Evolutionary conservation across 1,140 invertebrate genomes (phyloP).

Genomic region (Drosophila paulistorum): DNA sequence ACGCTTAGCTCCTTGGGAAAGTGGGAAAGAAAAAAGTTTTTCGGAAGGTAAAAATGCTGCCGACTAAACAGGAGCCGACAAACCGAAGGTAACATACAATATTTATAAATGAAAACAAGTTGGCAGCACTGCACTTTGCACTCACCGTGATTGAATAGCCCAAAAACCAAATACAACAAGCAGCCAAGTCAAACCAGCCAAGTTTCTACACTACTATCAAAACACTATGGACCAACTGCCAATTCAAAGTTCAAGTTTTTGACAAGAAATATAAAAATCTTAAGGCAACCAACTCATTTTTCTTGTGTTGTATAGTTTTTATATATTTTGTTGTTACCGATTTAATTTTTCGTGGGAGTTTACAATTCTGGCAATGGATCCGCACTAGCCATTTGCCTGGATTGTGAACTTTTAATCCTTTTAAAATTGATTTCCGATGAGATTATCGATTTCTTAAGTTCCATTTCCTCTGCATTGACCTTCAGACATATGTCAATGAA

Average conservation of each 20-base stretch:
- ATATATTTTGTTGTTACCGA: constrained; percentile 25
- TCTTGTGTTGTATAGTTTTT: constrained; percentile 15
- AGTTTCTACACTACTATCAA: neutral
- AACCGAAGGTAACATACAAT: constrained; percentile 45
- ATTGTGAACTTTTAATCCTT: neutral
- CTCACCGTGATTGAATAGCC: constrained; percentile 69
- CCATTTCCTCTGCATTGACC: constrained; percentile 60
- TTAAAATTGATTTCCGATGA: neutral
- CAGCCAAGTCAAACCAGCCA: constrained; percentile 7
- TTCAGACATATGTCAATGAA: constrained; percentile 64
- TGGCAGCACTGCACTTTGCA: constrained; percentile 30
- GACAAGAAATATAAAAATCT: neutral
- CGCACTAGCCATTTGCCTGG: neutral
- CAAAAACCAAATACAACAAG: constrained; percentile 3
- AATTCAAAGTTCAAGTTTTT: neutral
- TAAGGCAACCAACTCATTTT: neutral
- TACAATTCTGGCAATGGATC: neutral
- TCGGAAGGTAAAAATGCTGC: constrained; percentile 38
- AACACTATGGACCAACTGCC: constrained; percentile 10
- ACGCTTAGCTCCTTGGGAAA: constrained; percentile 39
- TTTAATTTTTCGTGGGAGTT: neutral
- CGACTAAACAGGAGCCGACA: constrained; percentile 19
- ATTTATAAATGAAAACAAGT: constrained; percentile 59
- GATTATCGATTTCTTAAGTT: constrained; percentile 32
- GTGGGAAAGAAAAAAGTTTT: constrained; percentile 52